Conservation (phyloP, 2,888 invertebrate species). For the Stegophylla sp. region DNA sequence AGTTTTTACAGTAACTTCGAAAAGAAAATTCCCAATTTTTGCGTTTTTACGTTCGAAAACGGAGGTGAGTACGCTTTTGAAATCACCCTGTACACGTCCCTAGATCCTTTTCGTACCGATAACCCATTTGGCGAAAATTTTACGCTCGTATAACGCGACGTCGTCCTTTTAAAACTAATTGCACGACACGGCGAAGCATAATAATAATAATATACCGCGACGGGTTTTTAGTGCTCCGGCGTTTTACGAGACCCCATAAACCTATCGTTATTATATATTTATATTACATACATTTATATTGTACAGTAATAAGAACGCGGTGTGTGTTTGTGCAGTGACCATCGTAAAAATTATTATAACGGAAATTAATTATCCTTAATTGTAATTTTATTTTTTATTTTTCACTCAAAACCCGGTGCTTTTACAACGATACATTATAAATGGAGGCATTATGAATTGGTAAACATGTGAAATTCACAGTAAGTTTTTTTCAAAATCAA, state of each 20-base stretch:
- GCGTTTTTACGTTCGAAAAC: no score
- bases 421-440: no score
- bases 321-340: background rate
- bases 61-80: no score
- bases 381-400: no score
- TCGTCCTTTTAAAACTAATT: slow-evolving; percentile 13
- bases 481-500: no score
- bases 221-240: slow-evolving; percentile 11
- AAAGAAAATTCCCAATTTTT: no score
- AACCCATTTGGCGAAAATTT: slow-evolving; percentile 31
- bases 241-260: slow-evolving; percentile 32
- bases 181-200: background rate
- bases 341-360: slow-evolving; percentile 17
- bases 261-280: background rate
- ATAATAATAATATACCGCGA: background rate
- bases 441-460: no score
- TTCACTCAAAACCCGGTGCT: no score
- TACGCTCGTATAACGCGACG: slow-evolving; percentile 4
- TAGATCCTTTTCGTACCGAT: background rate
- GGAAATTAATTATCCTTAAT: no score
- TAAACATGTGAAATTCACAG: no score
- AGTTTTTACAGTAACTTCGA: no score
- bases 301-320: background rate
- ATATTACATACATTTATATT: background rate
- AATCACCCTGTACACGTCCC: background rate